Percentiles rank a stretch among this genome's conserved stretches.
Evolutionary conservation across 2,888 invertebrate species (phyloP).

Genomic region (Clivina fossor): DNA sequence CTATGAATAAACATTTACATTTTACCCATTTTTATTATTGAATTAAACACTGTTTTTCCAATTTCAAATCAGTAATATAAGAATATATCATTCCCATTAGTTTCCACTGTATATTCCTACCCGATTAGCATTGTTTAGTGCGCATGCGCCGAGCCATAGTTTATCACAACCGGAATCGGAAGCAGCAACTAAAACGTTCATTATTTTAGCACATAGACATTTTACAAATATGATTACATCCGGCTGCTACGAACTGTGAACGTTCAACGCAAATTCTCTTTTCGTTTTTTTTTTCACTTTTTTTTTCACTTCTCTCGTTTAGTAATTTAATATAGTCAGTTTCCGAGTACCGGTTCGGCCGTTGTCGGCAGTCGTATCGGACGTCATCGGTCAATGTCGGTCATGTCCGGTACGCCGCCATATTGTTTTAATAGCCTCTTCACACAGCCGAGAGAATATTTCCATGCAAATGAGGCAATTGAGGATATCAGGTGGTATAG

Average conservation of each 20-base stretch:
- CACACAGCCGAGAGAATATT: conserved; percentile 35
- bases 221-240: conserved; percentile 28
- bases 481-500: no score
- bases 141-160: no score
- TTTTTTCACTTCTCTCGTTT: conserved; percentile 1
- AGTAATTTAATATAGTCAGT: conserved; percentile 17
- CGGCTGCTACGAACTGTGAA: conserved; percentile 8
- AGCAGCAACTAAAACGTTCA: conserved; percentile 21
- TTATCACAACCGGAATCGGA: background rate
- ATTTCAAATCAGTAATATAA: no score
- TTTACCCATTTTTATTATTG: no score
- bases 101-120: no score
- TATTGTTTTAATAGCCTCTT: conserved; percentile 34
- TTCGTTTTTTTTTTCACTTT: conserved; percentile 8
- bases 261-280: background rate
- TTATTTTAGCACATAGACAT: conserved; percentile 29
- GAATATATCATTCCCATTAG: no score
- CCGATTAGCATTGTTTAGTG: no score
- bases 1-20: no score
- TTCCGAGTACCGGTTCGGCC: conserved; percentile 3
- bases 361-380: background rate
- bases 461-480: conserved; percentile 35
- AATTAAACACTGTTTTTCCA: no score
- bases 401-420: no score
- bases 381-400: background rate